A percentile compares a stretch with the other conserved stretches of the same genome.
Conservation (phyloP, 2,797 vertebrate species). For the Anabacerthia variegaticeps region DNA sequence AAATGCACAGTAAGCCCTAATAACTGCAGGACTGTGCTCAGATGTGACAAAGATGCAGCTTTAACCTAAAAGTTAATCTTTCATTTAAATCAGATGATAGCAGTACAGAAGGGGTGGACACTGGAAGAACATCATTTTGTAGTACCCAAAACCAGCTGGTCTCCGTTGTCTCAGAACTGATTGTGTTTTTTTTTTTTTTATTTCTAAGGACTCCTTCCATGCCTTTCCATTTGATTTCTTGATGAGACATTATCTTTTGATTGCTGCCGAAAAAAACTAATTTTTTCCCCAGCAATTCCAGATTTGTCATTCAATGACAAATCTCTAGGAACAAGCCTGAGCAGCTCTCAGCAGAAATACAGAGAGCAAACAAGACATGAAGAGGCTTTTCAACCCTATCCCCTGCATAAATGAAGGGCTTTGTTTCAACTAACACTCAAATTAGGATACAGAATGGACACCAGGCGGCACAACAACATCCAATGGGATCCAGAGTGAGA, state of each 20-base stretch:
- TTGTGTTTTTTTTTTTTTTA: not conserved
- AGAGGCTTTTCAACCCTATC: not conserved
- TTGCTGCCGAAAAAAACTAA: not conserved
- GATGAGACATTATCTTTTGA: not conserved
- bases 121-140: not conserved
- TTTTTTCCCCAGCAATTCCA: not conserved
- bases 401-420: not conserved
- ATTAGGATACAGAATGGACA: not conserved
- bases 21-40: not conserved
- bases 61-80: not conserved
- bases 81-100: not conserved
- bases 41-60: not conserved
- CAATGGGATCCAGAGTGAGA: not conserved
- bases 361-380: not conserved
- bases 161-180: not conserved
- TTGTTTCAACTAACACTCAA: conserved; percentile 3
- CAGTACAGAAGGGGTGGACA: not conserved
- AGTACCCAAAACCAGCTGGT: not conserved
- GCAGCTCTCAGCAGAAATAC: not conserved
- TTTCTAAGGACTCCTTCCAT: not conserved
- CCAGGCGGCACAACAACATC: not conserved
- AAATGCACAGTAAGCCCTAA: not conserved
- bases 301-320: not conserved
- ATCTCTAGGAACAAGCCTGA: not conserved
- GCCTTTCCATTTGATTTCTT: not conserved